Evolutionary conservation across 1,140 invertebrate species (phyloP).

Genomic region (Nasonia giraulti): DNA sequence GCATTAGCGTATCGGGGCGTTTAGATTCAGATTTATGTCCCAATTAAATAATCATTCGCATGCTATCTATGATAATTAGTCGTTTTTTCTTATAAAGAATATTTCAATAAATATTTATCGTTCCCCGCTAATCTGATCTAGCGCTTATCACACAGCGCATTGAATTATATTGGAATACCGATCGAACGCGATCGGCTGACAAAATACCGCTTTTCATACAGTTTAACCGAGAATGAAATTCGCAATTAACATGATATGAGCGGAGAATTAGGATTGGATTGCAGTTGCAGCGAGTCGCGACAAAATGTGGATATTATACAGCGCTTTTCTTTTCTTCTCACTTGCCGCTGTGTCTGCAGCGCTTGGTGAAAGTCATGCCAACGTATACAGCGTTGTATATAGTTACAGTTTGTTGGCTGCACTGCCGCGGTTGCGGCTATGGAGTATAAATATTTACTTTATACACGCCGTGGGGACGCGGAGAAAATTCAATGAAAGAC

Average conservation of each 20-base stretch:
- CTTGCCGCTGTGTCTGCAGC: neutral
- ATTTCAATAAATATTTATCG: too few relatives aligned
- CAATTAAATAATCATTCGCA: too few relatives aligned
- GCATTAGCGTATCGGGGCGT: too few relatives aligned
- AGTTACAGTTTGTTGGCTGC: neutral
- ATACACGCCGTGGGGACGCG: neutral
- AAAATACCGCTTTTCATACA: too few relatives aligned
- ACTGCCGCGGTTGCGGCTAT: neutral
- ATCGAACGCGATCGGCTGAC: too few relatives aligned
- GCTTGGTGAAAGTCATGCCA: constrained; percentile 15
- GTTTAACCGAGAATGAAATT: neutral
- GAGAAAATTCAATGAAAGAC: constrained; percentile 44
- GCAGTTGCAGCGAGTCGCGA: neutral
- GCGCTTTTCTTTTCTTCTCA: constrained; percentile 28
- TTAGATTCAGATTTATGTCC: too few relatives aligned
- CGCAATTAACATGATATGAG: neutral
- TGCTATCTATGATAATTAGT: too few relatives aligned
- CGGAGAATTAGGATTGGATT: neutral
- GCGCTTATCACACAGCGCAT: too few relatives aligned
- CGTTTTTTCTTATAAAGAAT: too few relatives aligned
- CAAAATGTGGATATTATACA: constrained; percentile 17
- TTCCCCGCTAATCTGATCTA: too few relatives aligned
- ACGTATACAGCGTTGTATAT: neutral
- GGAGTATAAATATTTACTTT: constrained; percentile 39
- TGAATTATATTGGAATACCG: too few relatives aligned